Conservation (phyloP, 2,797 vertebrate species). For the Gila robusta region DNA sequence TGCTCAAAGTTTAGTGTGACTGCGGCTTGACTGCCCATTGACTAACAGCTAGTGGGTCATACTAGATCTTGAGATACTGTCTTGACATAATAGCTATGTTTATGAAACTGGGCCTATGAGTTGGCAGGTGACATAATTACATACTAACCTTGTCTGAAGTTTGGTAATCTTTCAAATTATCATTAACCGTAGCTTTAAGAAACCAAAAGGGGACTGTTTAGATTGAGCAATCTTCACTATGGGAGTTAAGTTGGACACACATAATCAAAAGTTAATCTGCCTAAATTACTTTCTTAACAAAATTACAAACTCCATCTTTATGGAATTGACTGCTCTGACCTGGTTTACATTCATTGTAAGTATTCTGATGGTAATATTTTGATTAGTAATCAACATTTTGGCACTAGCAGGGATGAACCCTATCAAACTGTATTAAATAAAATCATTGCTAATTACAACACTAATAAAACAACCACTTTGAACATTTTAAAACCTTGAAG, state of each 20-base stretch:
- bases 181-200: neutral
- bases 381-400: neutral
- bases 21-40: no score
- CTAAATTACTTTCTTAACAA: neutral
- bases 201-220: neutral
- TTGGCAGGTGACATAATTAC: neutral
- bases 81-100: neutral
- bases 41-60: no score
- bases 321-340: neutral
- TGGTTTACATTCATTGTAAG: neutral
- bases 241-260: neutral
- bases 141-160: neutral
- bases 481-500: neutral
- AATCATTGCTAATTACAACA: neutral
- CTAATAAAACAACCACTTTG: neutral
- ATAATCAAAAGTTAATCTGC: neutral
- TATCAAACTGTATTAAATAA: neutral
- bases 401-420: neutral
- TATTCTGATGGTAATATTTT: neutral
- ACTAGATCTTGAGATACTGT: no score
- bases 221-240: neutral
- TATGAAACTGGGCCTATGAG: neutral
- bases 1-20: no score
- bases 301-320: neutral
- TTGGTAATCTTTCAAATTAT: neutral